Evolutionary conservation across 2,113 vertebrate species (phyloP).

Genomic region (Tricholaema leucomelas): DNA sequence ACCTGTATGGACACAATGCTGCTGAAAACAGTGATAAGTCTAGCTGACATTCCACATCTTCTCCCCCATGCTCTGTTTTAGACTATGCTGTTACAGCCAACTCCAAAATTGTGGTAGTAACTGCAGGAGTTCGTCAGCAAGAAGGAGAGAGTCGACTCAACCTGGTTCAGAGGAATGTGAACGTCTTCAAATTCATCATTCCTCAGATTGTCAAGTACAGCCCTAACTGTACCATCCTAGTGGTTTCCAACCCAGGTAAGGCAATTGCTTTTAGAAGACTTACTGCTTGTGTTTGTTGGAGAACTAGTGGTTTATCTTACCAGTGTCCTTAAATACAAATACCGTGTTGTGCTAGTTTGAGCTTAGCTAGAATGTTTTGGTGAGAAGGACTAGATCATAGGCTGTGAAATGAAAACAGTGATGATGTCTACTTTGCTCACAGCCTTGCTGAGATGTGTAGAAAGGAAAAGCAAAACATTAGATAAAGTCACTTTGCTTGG

Average conservation of each 20-base stretch:
- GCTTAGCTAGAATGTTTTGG: too few species aligned
- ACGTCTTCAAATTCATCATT: slow-evolving; percentile 94
- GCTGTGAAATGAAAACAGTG: too few species aligned
- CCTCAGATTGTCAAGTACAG: slow-evolving; percentile 95
- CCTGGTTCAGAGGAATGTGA: slow-evolving; percentile 95
- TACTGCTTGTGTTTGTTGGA: rapidly evolving
- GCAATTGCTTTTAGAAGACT: background rate
- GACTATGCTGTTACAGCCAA: slow-evolving; percentile 93
- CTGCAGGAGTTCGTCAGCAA: slow-evolving; percentile 94
- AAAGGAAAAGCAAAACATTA: too few species aligned
- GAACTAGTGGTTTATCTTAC: background rate
- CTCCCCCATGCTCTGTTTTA: slow-evolving; percentile 6
- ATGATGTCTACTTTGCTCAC: too few species aligned
- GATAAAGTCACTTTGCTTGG: too few species aligned
- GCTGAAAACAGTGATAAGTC: background rate
- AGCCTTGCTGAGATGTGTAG: too few species aligned
- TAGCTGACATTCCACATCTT: background rate
- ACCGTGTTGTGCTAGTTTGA: too few species aligned
- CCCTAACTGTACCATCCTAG: slow-evolving; percentile 89
- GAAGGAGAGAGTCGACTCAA: slow-evolving; percentile 96
- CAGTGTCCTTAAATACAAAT: background rate
- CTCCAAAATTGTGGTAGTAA: slow-evolving; percentile 93
- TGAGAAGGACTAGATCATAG: too few species aligned
- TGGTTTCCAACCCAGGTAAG: slow-evolving; percentile 96
- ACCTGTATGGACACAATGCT: background rate